Evolutionary conservation across 2,888 invertebrate genomes (phyloP).

Genomic region (Pelosia muscerda): DNA sequence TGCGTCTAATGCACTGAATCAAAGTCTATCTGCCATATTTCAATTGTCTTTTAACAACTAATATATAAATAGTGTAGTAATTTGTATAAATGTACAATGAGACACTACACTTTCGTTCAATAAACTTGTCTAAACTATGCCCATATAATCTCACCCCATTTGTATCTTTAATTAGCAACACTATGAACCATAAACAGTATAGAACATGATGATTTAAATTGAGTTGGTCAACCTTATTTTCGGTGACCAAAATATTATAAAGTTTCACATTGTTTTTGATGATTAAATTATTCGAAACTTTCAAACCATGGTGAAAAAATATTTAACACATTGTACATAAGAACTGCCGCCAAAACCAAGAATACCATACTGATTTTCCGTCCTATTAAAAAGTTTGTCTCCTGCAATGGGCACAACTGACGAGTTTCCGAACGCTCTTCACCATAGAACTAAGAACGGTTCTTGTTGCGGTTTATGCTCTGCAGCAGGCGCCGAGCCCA

Average conservation of each 20-base stretch:
- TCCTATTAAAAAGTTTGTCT: constrained; percentile 17
- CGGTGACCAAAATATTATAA: no score
- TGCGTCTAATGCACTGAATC: constrained; percentile 37
- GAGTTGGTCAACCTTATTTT: background rate
- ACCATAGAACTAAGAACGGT: constrained; percentile 73
- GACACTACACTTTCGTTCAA: constrained; percentile 44
- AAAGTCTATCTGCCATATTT: constrained; percentile 29
- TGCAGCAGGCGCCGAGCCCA: constrained; percentile 91
- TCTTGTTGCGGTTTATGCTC: constrained; percentile 87
- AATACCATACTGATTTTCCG: constrained; percentile 24
- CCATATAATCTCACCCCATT: constrained; percentile 26
- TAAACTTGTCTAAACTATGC: constrained; percentile 33
- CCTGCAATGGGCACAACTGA: constrained; percentile 48
- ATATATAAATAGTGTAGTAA: constrained; percentile 17
- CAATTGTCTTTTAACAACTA: constrained; percentile 17
- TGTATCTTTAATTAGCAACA: constrained; percentile 31
- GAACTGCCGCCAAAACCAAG: constrained; percentile 13
- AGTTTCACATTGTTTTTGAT: background rate
- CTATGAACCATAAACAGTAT: constrained; percentile 7
- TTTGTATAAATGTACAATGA: constrained; percentile 43
- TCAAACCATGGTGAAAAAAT: constrained; percentile 20
- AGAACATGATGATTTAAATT: background rate
- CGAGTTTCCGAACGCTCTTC: constrained; percentile 41
- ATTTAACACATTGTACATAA: constrained; percentile 17
- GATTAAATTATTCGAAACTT: constrained; percentile 8